Conservation (phyloP, 2,888 invertebrate species). For the Xestia ashworthii region DNA sequence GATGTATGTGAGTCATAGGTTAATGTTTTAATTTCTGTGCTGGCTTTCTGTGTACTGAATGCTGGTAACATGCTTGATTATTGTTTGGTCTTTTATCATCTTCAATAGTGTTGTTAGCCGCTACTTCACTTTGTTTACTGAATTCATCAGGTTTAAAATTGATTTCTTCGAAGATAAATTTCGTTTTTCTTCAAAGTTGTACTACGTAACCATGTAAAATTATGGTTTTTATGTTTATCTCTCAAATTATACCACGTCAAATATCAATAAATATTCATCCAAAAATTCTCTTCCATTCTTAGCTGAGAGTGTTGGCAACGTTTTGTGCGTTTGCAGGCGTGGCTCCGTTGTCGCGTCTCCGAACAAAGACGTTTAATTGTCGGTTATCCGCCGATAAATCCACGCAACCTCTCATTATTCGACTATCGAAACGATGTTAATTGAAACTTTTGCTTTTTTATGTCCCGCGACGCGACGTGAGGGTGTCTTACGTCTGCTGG, state of each 20-base stretch:
- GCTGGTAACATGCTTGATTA: not conserved
- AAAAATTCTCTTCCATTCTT: conserved; percentile 55
- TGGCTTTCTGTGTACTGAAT: conserved; percentile 1
- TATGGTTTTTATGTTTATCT: not conserved
- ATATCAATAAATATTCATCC: conserved; percentile 32
- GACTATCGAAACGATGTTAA: conserved; percentile 88
- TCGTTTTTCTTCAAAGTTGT: not conserved
- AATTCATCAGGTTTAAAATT: not conserved
- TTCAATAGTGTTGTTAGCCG: not conserved
- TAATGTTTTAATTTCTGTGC: conserved; percentile 62
- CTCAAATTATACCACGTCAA: not conserved
- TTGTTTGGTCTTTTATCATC: not conserved
- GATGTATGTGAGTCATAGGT: conserved; percentile 65
- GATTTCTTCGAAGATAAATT: not conserved
- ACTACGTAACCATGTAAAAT: not conserved
- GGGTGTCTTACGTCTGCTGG: conserved; percentile 42
- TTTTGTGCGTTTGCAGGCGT: conserved; percentile 76
- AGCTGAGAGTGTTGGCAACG: conserved; percentile 65
- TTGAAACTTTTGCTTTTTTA: conserved; percentile 86
- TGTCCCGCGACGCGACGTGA: conserved; percentile 45
- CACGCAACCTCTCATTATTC: conserved; percentile 86
- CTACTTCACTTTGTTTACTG: not conserved
- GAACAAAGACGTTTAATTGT: conserved; percentile 89
- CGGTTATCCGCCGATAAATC: conserved; percentile 87
- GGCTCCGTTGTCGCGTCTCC: conserved; percentile 69